phyloP scores from a whole-genome alignment of 92 coral and sea anemone genomes.

The Phenganax stokvisi region DNA sequence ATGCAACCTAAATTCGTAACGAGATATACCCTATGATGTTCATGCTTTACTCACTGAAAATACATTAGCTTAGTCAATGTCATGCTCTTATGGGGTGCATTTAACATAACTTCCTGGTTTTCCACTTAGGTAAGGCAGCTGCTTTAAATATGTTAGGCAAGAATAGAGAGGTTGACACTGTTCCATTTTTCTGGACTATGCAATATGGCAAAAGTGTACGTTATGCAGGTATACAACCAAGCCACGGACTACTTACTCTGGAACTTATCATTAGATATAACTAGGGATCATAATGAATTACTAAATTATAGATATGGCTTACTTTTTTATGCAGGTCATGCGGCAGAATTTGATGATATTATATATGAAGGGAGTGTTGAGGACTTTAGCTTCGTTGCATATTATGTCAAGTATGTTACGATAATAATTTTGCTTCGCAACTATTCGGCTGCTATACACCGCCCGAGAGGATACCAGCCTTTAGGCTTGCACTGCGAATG shows the following conservation, averaged over 20 bases:
- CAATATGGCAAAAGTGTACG: constrained; percentile 77
- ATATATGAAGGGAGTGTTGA: constrained; percentile 73
- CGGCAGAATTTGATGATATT: constrained; percentile 80
- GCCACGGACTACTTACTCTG: not conserved
- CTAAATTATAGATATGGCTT: not conserved
- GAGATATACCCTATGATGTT: too few relatives aligned
- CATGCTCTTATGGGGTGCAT: not conserved
- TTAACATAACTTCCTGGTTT: not conserved
- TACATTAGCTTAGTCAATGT: too few relatives aligned
- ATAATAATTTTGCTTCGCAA: not conserved
- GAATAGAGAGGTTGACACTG: constrained; percentile 66
- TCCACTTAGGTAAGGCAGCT: constrained; percentile 68
- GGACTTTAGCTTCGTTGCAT: constrained; percentile 69
- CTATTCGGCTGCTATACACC: not conserved
- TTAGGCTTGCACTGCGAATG: too few relatives aligned
- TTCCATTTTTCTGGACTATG: constrained; percentile 97
- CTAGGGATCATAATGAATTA: not conserved
- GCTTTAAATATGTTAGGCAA: constrained; percentile 93
- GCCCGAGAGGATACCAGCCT: too few relatives aligned
- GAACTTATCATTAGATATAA: not conserved
- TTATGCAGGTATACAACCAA: constrained; percentile 64
- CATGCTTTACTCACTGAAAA: too few relatives aligned
- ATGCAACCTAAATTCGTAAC: too few relatives aligned
- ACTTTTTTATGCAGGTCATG: constrained; percentile 61
- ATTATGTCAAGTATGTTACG: constrained; percentile 69